phyloP scores from a whole-genome alignment of 2,888 invertebrate species.

The Pteria penguin region DNA sequence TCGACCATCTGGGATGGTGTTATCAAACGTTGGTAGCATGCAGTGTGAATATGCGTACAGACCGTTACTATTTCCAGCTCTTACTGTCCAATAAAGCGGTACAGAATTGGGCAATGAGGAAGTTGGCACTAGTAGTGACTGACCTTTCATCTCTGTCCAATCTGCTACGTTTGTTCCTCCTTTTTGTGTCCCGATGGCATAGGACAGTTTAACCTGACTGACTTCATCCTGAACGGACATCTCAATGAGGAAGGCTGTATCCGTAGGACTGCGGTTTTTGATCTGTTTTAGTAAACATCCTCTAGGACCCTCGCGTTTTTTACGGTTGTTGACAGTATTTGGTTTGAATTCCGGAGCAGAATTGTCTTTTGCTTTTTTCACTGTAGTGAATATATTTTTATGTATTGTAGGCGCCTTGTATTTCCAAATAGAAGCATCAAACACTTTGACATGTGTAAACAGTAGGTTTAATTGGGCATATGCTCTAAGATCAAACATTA shows the following conservation, averaged over 20 bases:
- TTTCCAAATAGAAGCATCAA: constrained; percentile 54
- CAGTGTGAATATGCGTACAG: constrained; percentile 54
- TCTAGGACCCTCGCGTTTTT: constrained; percentile 31
- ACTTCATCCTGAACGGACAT: constrained; percentile 55
- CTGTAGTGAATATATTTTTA: constrained; percentile 51
- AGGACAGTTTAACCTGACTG: constrained; percentile 57
- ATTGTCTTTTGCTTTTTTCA: constrained; percentile 45
- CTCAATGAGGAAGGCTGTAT: constrained; percentile 58
- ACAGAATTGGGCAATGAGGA: constrained; percentile 54
- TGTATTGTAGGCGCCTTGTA: constrained; percentile 44
- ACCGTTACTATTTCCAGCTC: constrained; percentile 65
- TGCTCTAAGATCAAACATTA: constrained; percentile 48
- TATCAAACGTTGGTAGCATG: constrained; percentile 63
- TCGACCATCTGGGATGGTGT: constrained; percentile 65
- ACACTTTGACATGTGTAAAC: constrained; percentile 43
- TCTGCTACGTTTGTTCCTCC: constrained; percentile 56
- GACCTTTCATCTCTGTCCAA: constrained; percentile 61
- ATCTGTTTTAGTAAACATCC: constrained; percentile 60
- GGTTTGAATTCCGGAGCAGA: constrained; percentile 49
- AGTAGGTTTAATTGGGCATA: constrained; percentile 48
- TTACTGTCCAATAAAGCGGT: constrained; percentile 66
- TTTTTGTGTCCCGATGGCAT: constrained; percentile 57
- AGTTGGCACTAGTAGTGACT: constrained; percentile 49
- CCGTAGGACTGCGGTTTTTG: constrained; percentile 45
- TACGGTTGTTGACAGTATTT: constrained; percentile 30